Evolutionary conservation across 2,113 vertebrate species (phyloP).

Genomic region (Corydoras maculifer): DNA sequence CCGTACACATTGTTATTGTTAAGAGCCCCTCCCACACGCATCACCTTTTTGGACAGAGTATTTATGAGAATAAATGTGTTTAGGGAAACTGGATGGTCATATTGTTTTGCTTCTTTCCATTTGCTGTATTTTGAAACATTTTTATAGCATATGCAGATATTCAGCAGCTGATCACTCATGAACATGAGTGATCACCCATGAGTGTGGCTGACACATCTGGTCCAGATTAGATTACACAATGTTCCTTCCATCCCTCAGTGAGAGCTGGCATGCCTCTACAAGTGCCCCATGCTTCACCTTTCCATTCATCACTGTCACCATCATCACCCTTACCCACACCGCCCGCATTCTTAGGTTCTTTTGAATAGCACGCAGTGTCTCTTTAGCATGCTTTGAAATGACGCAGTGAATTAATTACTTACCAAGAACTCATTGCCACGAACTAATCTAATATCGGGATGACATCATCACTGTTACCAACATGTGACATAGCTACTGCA

Average conservation of each 20-base stretch:
- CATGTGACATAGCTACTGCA: conserved; percentile 10
- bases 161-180: neutral
- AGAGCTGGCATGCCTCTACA: conserved; percentile 11
- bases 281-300: conserved; percentile 23
- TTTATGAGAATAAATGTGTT: too few species aligned
- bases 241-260: conserved; percentile 14
- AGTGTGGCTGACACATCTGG: conserved; percentile 20
- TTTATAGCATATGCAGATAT: neutral
- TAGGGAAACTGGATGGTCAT: neutral
- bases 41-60: too few species aligned
- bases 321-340: neutral
- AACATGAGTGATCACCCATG: neutral
- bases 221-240: conserved; percentile 27
- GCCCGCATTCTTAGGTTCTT: neutral
- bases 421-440: neutral
- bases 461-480: conserved; percentile 5
- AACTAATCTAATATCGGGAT: conserved; percentile 9
- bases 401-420: neutral
- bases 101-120: neutral
- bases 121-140: neutral
- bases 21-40: too few species aligned
- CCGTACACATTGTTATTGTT: too few species aligned
- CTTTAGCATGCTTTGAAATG: neutral
- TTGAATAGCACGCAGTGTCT: neutral
- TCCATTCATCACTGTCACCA: conserved; percentile 5